Percentiles rank a stretch among this genome's conserved stretches.
Conservation (phyloP, 2,888 invertebrate genomes). For the Sylvicola fuscatus region DNA sequence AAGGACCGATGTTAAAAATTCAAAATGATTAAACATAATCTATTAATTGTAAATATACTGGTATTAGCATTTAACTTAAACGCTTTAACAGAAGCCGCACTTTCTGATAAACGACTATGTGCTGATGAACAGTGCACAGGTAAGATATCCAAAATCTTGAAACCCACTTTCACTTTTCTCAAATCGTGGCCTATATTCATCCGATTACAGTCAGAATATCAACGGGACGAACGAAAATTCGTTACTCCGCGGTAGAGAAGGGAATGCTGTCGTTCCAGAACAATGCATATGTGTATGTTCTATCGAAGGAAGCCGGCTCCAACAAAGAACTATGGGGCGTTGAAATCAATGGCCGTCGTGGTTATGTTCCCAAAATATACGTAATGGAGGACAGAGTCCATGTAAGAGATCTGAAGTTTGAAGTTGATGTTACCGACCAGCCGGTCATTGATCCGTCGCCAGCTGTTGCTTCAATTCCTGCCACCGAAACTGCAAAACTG, state of each 20-base stretch:
- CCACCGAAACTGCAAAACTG: not conserved
- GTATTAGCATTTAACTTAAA: constrained; percentile 14
- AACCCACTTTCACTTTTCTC: constrained; percentile 1
- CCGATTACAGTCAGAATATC: constrained; percentile 35
- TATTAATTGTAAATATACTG: constrained; percentile 1
- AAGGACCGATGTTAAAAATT: too few relatives aligned
- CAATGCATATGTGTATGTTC: constrained; percentile 36
- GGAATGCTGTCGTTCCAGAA: constrained; percentile 37
- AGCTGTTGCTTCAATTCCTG: not conserved
- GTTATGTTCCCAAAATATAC: constrained; percentile 38
- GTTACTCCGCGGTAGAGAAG: constrained; percentile 32
- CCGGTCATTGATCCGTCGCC: not conserved
- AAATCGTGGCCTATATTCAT: not conserved
- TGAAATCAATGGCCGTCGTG: constrained; percentile 41
- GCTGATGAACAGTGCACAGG: constrained; percentile 48
- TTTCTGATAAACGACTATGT: constrained; percentile 49
- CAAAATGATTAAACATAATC: constrained; percentile 1
- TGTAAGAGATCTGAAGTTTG: constrained; percentile 17
- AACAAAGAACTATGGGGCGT: constrained; percentile 43
- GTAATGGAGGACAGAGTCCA: constrained; percentile 37
- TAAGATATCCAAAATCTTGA: constrained; percentile 21
- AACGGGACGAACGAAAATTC: constrained; percentile 34
- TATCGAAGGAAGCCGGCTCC: constrained; percentile 47
- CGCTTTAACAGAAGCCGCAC: constrained; percentile 21
- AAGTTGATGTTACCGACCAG: constrained; percentile 23